Evolutionary conservation across 2,113 vertebrate genomes (phyloP), one percentile per base, ranked within the genome.

Genomic region (Chaetura pelagica): DNA sequence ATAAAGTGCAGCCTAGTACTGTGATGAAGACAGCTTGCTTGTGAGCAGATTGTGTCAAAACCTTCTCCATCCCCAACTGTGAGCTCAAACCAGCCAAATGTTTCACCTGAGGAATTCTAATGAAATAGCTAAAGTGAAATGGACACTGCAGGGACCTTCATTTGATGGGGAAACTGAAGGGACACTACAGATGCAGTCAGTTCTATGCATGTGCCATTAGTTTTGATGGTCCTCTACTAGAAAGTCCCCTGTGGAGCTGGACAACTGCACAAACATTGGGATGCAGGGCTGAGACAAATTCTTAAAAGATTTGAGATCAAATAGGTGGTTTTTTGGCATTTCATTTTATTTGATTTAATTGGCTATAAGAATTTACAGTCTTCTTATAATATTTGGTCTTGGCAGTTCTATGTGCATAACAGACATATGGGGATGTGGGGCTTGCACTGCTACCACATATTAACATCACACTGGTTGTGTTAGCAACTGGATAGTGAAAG

Each of bases 161-260:
- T 55, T 54, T 46, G 40, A 61, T 32, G 1, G 1, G 24, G 18
- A 76, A 66, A 32, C 21, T 23, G 34, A 79, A 80, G 27, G 15
- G 29, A 64, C 0, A 4, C 18, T 57, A 52, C 7, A 18, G 5
- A 34, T 40, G 11, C 88, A 69, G 52, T 29, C 51, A 59, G 38
- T 9, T 62, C 63, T 42, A 55, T 2, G 7, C 23, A 66, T 0
- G 1, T 51, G 12, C 44, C 2, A 0, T 32, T 74, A 87, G 15
- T 22, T 87, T 61, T 68, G 40, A 11, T 44, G 11, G 16, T 23
- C 15, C 19, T 73, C 30, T 32, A 0, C 3, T 69, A 38, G 4
- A 52, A 74, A 78, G 42, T 29, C 80, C 38, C 34, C 59, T 49
- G 32, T 51, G 66, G 73, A 80, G 27, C 0, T 81, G 23, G 14